Base-by-base conservation (phyloP, 2,113 vertebrate species). In the Rutilus rutilus region DNA sequence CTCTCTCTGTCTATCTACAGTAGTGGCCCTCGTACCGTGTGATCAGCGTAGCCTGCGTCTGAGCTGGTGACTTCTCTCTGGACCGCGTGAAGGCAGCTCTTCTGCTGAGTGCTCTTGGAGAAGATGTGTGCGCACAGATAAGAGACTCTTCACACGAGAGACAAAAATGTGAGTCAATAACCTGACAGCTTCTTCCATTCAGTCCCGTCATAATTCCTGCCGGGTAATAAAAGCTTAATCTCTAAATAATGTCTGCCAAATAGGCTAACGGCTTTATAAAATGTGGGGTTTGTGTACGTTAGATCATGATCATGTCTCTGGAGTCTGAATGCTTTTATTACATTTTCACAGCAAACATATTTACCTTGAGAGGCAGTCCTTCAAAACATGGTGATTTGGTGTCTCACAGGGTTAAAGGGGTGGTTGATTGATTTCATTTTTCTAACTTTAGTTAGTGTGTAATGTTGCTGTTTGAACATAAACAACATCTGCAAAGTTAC, bases 121-220 rank as follows among this genome's bases (percentile, higher is more conserved):
- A 88, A 78, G 84, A 88, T 88, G 87, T 65, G 52, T 25, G 64
- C 75, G 2, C 84, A 84, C 84, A 79, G 84, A 86, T 88, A 88
- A 84, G 85, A 74, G 77, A 84, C 67, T 81, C 86, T 75, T 80
- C 76, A 59, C n/a, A 52, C 69, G 33, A 87, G 76, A 87, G 83
- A 78, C 64, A 60, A 86, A 83, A 71, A 87, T 86, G 88, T 89
- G 85, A 89, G 88, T 89, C 75, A 85, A 76, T 62, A 52, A 67
- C 25, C 36, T 10, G 54, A 74, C 52, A 27, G 71, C 27, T 36
- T 30, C 21, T 50, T 50, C 27, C 15, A 47, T 60, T 80, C 78
- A 50, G 7, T 23, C 57, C 23, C 65, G 54, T 74, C 27, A 78
- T 69, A 30, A 73, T 42, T 71, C 25, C 50, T 42, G 25, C 12